phyloP scores from a whole-genome alignment of 2,888 invertebrate genomes.

The Orchestes rusci region DNA sequence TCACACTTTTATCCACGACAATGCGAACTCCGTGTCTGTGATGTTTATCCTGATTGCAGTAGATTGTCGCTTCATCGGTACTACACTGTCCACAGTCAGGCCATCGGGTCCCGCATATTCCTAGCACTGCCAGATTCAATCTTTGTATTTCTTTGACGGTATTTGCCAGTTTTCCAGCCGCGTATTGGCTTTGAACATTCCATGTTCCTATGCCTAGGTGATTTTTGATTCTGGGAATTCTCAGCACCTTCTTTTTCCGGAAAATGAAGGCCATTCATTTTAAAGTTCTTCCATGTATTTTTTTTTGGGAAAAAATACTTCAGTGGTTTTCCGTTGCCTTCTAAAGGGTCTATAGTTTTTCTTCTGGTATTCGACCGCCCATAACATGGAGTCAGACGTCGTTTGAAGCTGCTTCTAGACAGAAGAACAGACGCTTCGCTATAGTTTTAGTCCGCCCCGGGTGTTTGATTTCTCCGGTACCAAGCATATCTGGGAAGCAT shows the following conservation, averaged over 20 bases:
- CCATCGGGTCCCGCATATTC: slow-evolving; percentile 1
- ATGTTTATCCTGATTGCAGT: background rate
- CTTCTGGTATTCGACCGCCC: slow-evolving; percentile 5
- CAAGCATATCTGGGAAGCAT: too few species aligned
- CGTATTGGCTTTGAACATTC: slow-evolving; percentile 2
- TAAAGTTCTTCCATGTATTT: background rate
- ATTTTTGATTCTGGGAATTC: slow-evolving; percentile 6
- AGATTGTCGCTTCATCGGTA: slow-evolving; percentile 1
- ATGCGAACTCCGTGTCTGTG: slow-evolving; percentile 5
- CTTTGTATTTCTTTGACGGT: slow-evolving; percentile 1
- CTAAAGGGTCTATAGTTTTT: slow-evolving; percentile 1
- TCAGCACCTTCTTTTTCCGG: slow-evolving; percentile 9
- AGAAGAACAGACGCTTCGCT: background rate
- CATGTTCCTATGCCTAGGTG: slow-evolving; percentile 2
- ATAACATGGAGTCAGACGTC: slow-evolving; percentile 4
- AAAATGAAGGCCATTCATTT: slow-evolving; percentile 5
- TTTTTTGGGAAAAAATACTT: slow-evolving; percentile 5
- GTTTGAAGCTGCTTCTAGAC: slow-evolving; percentile 4
- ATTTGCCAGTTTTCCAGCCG: slow-evolving; percentile 2
- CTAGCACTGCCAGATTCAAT: background rate
- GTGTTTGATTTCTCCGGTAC: background rate
- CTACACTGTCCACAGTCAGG: background rate
- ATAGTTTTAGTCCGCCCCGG: too few species aligned
- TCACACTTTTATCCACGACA: slow-evolving; percentile 3
- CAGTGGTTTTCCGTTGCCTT: slow-evolving; percentile 4